phyloP scores from a whole-genome alignment of 2,797 vertebrate species.

The Gymnothorax reevesii region DNA sequence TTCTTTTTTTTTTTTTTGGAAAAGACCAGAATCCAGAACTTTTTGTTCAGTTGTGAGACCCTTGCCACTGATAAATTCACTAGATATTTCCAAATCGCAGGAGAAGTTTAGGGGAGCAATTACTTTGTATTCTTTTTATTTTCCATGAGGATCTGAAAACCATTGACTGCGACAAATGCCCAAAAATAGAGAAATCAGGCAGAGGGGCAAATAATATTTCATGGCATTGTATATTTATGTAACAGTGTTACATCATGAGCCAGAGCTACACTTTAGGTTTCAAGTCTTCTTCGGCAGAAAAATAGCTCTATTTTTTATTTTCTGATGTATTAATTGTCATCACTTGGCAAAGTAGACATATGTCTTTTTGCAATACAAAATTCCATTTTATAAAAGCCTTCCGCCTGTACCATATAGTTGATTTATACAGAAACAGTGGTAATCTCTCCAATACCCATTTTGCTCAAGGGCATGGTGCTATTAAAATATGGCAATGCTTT shows the following conservation, averaged over 20 bases:
- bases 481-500: slow-evolving; percentile 35
- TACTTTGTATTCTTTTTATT: too few species aligned
- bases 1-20: too few species aligned
- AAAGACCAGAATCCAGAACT: too few species aligned
- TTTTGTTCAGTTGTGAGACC: too few species aligned
- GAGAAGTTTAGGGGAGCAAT: too few species aligned
- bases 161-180: too few species aligned
- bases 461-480: slow-evolving; percentile 66
- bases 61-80: too few species aligned
- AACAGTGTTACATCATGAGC: neutral
- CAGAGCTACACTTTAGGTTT: neutral
- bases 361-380: slow-evolving; percentile 66
- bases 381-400: slow-evolving; percentile 59
- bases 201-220: too few species aligned
- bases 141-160: too few species aligned
- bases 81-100: too few species aligned
- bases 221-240: neutral
- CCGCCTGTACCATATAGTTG: slow-evolving; percentile 64
- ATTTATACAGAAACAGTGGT: slow-evolving; percentile 69
- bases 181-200: too few species aligned
- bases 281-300: slow-evolving; percentile 64
- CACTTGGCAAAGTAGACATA: slow-evolving; percentile 58
- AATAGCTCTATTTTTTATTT: slow-evolving; percentile 64
- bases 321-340: slow-evolving; percentile 55
- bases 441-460: slow-evolving; percentile 66